A percentile compares a stretch with the other conserved stretches of the same genome.
Evolutionary conservation across 2,888 invertebrate species (phyloP).

Genomic region (Ischnura elegans): DNA sequence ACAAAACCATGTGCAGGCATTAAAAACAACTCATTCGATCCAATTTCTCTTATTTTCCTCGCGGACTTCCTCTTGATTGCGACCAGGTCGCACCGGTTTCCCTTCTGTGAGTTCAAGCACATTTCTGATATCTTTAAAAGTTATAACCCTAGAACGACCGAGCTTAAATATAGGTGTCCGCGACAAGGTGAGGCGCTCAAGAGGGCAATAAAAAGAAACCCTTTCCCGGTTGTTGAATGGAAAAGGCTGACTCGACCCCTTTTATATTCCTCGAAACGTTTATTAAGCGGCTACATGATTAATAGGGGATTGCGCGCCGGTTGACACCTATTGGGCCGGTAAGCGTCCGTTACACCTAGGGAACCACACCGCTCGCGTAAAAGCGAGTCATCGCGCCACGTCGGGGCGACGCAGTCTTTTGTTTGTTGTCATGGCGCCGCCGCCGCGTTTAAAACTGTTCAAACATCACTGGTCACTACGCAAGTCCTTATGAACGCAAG

Average conservation of each 20-base stretch:
- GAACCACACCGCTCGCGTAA: constrained; percentile 31
- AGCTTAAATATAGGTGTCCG: neutral
- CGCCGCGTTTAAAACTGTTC: no score
- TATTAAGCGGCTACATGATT: neutral
- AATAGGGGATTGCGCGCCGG: constrained; percentile 29
- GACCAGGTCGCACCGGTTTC: no score
- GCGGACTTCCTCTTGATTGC: no score
- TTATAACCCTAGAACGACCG: neutral
- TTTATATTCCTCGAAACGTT: constrained; percentile 27
- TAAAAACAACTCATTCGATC: no score
- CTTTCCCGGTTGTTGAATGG: neutral
- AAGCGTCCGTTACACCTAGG: constrained; percentile 40
- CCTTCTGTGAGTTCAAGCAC: no score
- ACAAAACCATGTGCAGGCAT: no score
- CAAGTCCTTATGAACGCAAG: no score
- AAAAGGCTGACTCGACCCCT: constrained; percentile 9
- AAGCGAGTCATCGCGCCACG: constrained; percentile 30
- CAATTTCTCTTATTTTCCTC: neutral
- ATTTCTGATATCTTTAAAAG: no score
- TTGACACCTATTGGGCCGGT: neutral
- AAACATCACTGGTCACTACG: no score
- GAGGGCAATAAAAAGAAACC: neutral
- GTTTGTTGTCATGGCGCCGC: constrained; percentile 43
- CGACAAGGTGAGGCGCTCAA: neutral
- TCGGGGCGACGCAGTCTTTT: constrained; percentile 37